A percentile compares a stretch with the other conserved stretches of the same genome.
Evolutionary conservation across 2,888 invertebrate species (phyloP).

Genomic region (Tortrix viridana): DNA sequence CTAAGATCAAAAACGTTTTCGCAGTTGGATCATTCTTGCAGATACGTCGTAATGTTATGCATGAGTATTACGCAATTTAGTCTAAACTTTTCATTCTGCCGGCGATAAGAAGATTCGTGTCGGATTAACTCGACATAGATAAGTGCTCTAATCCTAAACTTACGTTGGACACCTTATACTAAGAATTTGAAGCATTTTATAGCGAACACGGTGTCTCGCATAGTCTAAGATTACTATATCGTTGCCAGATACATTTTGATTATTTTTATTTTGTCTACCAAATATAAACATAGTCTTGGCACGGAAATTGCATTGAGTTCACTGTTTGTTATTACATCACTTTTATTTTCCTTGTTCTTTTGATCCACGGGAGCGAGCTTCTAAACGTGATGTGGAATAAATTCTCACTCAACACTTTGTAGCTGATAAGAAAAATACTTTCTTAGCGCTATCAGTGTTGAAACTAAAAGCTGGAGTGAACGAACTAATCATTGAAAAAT

Average conservation of each 20-base stretch:
- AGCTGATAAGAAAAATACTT: slow-evolving; percentile 17
- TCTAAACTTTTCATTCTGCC: not conserved
- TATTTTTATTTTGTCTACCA: not conserved
- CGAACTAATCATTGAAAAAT: slow-evolving; percentile 21
- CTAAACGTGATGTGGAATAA: slow-evolving; percentile 10
- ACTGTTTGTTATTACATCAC: not conserved
- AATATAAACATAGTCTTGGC: slow-evolving; percentile 7
- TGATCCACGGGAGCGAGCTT: not conserved
- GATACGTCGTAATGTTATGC: not conserved
- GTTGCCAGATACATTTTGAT: not conserved
- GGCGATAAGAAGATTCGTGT: slow-evolving; percentile 20
- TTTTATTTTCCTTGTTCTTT: not conserved
- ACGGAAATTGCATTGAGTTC: slow-evolving; percentile 1
- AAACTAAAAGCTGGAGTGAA: slow-evolving; percentile 18
- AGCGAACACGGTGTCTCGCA: too few species aligned
- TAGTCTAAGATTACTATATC: not conserved
- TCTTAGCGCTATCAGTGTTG: slow-evolving; percentile 15
- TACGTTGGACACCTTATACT: too few species aligned
- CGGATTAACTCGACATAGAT: not conserved
- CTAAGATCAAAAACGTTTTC: too few species aligned
- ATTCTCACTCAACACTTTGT: not conserved
- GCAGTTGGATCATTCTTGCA: not conserved
- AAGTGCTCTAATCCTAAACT: too few species aligned
- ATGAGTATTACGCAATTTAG: not conserved
- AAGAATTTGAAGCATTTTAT: too few species aligned